Conservation (phyloP, 53 echinoderm and acorn worm genomes). For the Crossaster papposus region DNA sequence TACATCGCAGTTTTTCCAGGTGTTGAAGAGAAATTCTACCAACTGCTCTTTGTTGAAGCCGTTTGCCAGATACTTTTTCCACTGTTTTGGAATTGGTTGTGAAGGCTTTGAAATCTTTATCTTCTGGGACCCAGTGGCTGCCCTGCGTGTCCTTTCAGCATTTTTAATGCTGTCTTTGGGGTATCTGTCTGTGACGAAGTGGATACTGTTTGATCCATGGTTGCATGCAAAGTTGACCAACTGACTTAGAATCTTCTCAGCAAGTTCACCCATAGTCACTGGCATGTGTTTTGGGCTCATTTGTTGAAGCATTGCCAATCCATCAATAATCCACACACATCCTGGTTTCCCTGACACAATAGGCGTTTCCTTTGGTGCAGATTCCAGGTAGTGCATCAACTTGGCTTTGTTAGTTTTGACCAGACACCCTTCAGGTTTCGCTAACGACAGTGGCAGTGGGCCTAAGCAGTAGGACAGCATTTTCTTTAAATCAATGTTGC, state of each 20-base stretch:
- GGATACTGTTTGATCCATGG: conserved; percentile 36
- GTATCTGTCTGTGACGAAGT: conserved; percentile 77
- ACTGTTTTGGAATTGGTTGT: conserved; percentile 8
- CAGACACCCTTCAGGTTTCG: conserved; percentile 49
- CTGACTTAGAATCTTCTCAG: conserved; percentile 37
- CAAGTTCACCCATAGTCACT: conserved; percentile 50
- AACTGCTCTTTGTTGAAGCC: conserved; percentile 61
- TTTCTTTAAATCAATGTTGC: conserved; percentile 61
- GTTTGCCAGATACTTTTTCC: conserved; percentile 43
- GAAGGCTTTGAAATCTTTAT: conserved; percentile 29
- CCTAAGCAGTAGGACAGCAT: conserved; percentile 54
- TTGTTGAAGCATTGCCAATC: conserved; percentile 57
- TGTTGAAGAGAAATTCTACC: conserved; percentile 57
- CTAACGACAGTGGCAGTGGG: conserved; percentile 56
- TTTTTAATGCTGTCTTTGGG: conserved; percentile 65
- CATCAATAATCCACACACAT: conserved; percentile 61
- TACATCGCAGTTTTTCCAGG: conserved; percentile 47
- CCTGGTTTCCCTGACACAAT: not conserved
- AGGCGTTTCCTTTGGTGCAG: not conserved
- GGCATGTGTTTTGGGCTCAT: conserved; percentile 55
- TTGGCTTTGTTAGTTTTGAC: conserved; percentile 75
- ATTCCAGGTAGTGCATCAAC: conserved; percentile 50
- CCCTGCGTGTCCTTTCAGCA: conserved; percentile 64
- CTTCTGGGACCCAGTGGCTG: conserved; percentile 61
- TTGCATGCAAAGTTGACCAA: not conserved